Base-by-base conservation (phyloP, 2,888 invertebrate genomes). In the Syrphus vitripennis region DNA sequence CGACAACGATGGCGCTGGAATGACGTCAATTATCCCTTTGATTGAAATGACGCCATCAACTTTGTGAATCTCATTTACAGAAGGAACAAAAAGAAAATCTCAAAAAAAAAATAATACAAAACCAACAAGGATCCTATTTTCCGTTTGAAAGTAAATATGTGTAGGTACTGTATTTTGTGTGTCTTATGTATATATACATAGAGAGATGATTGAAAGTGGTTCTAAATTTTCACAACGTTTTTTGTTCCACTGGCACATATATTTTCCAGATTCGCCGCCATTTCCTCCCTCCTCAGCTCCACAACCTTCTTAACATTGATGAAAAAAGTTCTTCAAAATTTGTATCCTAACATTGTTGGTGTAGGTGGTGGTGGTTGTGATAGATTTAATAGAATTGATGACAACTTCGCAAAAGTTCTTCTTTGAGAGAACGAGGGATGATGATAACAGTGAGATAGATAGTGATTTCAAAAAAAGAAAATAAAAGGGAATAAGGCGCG, bases 21-120 rank as follows among this genome's bases (percentile, higher is more conserved):
- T 83, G 83, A 83, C 83, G 83, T 78, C 79, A 78, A 78, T 83
- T 70, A 74, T 83, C 31, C 61, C 55, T 61, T 50, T 71, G 40
- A 26, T 16, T 59, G 45, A 67, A 78, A 69, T 83, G 83, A 83
- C 83, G 83, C 74, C 78, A 83, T 78, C 83, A 78, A 78, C 45
- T 70, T 79, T 34, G 29, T 21, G 10, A 74, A 74, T 74, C 53
- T 78, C 74, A 74, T 74, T 83, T 78, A 34, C 19, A 74, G n/a
- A 50, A 29, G n/a, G 10, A n/a, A 16, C 12, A 16, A 45, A 12
- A 29, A 45, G 12, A 0, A 9, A 14, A 6, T 40, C 21, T 9
- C 1, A 16, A 45, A 45, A 9, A 19, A 40, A 21, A n/a, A 61
- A 24, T 24, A 61, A 40, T 29, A 10, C 10, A 12, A 6, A 14